These are phyloP conservation scores for Drosophila sproati DNA, from an alignment of 1,140 invertebrate species.

Conservation along the genomic window DNA sequence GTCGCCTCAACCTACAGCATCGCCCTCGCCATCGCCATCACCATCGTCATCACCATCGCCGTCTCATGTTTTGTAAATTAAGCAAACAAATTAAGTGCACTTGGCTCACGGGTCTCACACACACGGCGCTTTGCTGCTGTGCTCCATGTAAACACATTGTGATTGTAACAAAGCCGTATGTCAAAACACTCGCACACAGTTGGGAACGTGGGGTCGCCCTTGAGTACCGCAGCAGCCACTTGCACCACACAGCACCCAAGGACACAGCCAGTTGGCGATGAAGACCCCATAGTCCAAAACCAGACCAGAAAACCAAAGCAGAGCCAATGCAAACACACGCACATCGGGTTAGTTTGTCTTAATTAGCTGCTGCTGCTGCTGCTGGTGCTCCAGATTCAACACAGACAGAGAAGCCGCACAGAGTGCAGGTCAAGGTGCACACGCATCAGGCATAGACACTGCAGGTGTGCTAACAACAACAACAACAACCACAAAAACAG, in stretches of 20 bases:
- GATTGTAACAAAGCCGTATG: slow-evolving; percentile 77
- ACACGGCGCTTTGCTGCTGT: slow-evolving; percentile 51
- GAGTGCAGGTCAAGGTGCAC: slow-evolving; percentile 25
- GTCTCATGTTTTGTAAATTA: slow-evolving; percentile 83
- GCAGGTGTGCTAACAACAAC: slow-evolving; percentile 24
- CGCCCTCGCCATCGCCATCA: slow-evolving; percentile 12
- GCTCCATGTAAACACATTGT: slow-evolving; percentile 78
- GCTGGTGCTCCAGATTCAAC: slow-evolving; percentile 20
- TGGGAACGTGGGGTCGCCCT: slow-evolving; percentile 46
- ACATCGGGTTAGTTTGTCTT: slow-evolving; percentile 73
- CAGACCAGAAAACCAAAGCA: slow-evolving; percentile 18
- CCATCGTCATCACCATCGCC: slow-evolving; percentile 25
- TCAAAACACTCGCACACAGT: slow-evolving; percentile 55
- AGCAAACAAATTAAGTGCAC: slow-evolving; percentile 84
- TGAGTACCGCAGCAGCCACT: slow-evolving; percentile 38
- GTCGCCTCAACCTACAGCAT: slow-evolving; percentile 16
- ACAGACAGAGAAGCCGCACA: slow-evolving; percentile 11
- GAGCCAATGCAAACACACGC: slow-evolving; percentile 3
- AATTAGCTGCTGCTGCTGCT: slow-evolving; percentile 67
- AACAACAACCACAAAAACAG: slow-evolving; percentile 7
- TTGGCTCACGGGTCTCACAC: slow-evolving; percentile 63
- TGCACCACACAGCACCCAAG: slow-evolving; percentile 48
- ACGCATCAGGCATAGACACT: slow-evolving; percentile 41
- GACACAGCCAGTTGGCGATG: slow-evolving; percentile 38
- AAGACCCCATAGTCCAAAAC: slow-evolving; percentile 19